phyloP scores from a whole-genome alignment of 2,888 invertebrate species.

The Stictocephala bisonia region DNA sequence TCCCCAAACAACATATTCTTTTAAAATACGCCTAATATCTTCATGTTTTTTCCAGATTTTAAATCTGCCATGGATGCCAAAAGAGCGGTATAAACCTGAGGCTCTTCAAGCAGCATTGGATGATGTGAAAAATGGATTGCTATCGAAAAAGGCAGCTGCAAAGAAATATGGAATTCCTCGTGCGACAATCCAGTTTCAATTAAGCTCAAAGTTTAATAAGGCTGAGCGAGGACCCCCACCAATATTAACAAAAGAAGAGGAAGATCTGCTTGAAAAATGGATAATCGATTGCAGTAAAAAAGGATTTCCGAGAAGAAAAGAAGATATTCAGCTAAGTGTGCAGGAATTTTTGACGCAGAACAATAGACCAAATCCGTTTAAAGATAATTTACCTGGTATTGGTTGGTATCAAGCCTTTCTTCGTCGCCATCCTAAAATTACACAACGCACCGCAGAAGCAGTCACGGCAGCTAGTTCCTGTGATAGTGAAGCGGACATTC shows the following conservation, averaged over 20 bases:
- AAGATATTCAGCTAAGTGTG: constrained; percentile 55
- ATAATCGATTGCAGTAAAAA: constrained; percentile 58
- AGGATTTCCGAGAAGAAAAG: constrained; percentile 61
- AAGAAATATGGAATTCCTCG: constrained; percentile 42
- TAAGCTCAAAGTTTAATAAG: constrained; percentile 29
- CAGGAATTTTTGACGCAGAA: constrained; percentile 53
- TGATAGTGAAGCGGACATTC: constrained; percentile 60
- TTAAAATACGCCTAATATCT: too few relatives aligned
- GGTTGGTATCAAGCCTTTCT: constrained; percentile 61
- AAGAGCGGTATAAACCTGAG: too few relatives aligned
- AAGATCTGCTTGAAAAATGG: constrained; percentile 60
- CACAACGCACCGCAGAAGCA: constrained; percentile 58
- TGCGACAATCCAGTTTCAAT: constrained; percentile 34
- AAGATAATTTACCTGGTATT: constrained; percentile 58
- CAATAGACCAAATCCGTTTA: constrained; percentile 59
- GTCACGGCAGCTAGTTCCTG: constrained; percentile 61
- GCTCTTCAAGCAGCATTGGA: constrained; percentile 35
- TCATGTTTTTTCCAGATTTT: too few relatives aligned
- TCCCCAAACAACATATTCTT: too few relatives aligned
- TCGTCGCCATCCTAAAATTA: constrained; percentile 58
- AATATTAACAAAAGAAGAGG: constrained; percentile 56
- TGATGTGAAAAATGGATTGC: background rate
- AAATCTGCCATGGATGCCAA: too few relatives aligned
- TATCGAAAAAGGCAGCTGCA: constrained; percentile 37
- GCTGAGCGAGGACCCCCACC: constrained; percentile 42